Base-by-base conservation (phyloP, 1,140 invertebrate species). In the Bombus affinis region DNA sequence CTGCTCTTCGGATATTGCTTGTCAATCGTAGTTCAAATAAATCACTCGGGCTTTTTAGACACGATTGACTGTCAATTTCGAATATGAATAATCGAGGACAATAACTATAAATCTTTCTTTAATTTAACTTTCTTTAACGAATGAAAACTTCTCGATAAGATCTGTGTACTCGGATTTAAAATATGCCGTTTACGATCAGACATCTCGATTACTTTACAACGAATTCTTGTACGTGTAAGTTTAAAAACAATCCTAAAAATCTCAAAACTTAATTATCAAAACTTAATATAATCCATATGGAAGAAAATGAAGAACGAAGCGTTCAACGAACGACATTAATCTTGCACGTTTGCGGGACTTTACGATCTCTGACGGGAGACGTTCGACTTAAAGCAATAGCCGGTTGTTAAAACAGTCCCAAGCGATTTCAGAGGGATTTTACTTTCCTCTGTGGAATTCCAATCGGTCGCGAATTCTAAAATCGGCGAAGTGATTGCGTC, bases 401-500 rank as follows among this genome's bases (percentile, higher is more conserved):
- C 42, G 8, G 44, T 47, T 66, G 65, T 80, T 80, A 70, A 53
- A 53, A 70, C 25, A 32, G 32, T 44, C 25, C 35, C 44, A 53
- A 32, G 8, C 47, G 47, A 68, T 79, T 71, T 84, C 47, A 39
- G 65, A 28, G 32, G 42, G 62, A 85, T 81, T 81, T 81, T 81
- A 81, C 77, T 85, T 85, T 82, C 85, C 47, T 53, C 47, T 22
- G n/a, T 74, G 71, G 85, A 76, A 81, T 85, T 81, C 62, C 59
- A 66, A 66, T 37, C 47, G 62, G 35, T 81, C 57, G 70, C 72
- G 71, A 86, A 86, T 86, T 83, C 85, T 71, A 57, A 86, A 83
- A 83, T 83, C 66, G 72, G 37, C 37, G 47, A 35, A 44, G 47
- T 25, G 81, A 86, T 81, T 90, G 86, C 85, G 89, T 90, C 78